Base-by-base conservation (phyloP, 2,888 invertebrate species). In the Marronus borbonicus region DNA sequence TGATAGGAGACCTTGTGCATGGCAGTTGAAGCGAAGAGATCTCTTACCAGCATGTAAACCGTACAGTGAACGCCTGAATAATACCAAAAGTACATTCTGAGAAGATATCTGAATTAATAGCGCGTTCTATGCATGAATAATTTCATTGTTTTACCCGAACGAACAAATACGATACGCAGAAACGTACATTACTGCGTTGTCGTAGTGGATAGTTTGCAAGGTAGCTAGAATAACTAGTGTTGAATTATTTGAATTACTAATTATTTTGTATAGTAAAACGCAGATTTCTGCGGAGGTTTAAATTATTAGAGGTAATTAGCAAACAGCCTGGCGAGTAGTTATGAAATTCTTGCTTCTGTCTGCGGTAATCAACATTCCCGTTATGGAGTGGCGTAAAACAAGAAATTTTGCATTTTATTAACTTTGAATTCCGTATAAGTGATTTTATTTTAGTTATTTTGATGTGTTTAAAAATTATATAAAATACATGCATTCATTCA, bases 51-150 rank as follows among this genome's bases (percentile, higher is more conserved):
- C n/a, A 60, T 28, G 52, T 12, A 70, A 60, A 52, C 50, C 50
- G 50, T 50, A 68, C 68, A 60, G n/a, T n/a, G 60, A 60, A 20
- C 28, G 14, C 14, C 44, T 62, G 60, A 60, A n/a, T 44, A 74
- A 74, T 55, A 55, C 44, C 28, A 24, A 74, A 74, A 62, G 60
- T n/a, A 60, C 20, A 60, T 74, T 74, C 72, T 44, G 39, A 74
- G 60, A 74, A 60, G 72, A 24, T 60, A 60, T 60, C 44, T 62
- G 72, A 24, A 20, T 60, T 74, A 74, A 60, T 60, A 74, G 49
- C 62, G 60, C 72, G 14, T 20, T 60, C 31, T 60, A 62, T 44
- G 72, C 60, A 74, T 62, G 60, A 60, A 39, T 60, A 39, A 44
- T 20, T 49, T 62, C 58, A 74, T 74, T 74, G 24, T 74, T 74